Base-by-base conservation (phyloP, 1,140 invertebrate genomes). In the Copidosoma floridanum region DNA sequence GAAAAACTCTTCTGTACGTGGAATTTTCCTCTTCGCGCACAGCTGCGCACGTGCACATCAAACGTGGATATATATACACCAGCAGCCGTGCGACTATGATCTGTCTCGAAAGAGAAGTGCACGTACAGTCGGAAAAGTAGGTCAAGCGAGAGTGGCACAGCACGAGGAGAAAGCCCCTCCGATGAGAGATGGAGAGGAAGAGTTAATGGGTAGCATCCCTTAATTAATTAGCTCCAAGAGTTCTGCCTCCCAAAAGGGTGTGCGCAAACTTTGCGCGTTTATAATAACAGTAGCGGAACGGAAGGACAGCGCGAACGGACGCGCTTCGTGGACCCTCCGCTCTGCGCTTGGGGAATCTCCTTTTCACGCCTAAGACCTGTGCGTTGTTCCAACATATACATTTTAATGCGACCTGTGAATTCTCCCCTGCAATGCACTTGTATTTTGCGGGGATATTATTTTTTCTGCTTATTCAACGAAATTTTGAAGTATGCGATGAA, bases 151-250 rank as follows among this genome's bases (percentile, higher is more conserved):
- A 57, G 12, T 0, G 16, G 21, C 10, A 40, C 37, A 1, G 20
- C 10, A 47, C 23, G n/a, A 40, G 37, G 5, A 7, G 18, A 14
- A 6, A 20, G 20, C 32, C 5, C 20, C 40, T 56, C 47, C 46
- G 26, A 29, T 5, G 12, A 54, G 46, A 60, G 54, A 2, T 60
- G 11, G 57, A 51, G 44, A 38, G 50, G 24, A 18, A 24, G 32
- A 56, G 59, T 43, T 50, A 61, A 56, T 61, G 53, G 40, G 43
- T 40, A 51, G 53, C 52, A 56, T 50, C 38, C 46, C 59, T 50
- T 56, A 61, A 61, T 61, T 61, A 61, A 61, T 56, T 50, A 61
- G 47, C 24, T 20, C 46, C 51, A n/a, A n/a, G n/a, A n/a, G n/a
- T n/a, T n/a, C n/a, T n/a, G n/a, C n/a, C n/a, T n/a, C n/a, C n/a